Base-by-base conservation (phyloP, 2,113 vertebrate species). In the Salvelinus namaycush region DNA sequence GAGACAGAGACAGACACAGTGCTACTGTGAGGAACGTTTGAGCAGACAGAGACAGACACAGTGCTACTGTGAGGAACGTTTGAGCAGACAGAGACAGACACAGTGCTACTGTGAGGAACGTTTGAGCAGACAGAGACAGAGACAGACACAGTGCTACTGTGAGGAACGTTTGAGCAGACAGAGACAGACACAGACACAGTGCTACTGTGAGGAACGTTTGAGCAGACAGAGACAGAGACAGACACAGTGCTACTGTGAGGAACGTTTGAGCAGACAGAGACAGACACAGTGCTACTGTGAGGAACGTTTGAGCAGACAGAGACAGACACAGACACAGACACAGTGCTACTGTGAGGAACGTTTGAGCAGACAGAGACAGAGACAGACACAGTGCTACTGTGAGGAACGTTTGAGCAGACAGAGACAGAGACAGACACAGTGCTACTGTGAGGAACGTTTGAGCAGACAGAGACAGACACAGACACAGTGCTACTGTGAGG, bases 121-220 rank as follows among this genome's bases (percentile, higher is more conserved):
- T 51, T 76, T 80, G 39, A 78, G 69, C 73, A 24, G 24, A 24
- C n/a, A n/a, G n/a, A n/a, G n/a, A n/a, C n/a, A n/a, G n/a, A n/a
- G n/a, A n/a, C 73, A 65, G 29, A 70, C 12, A 44, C 29, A 31
- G 29, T 5, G 29, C 29, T 31, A 5, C 29, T 31, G 29, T 31
- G 29, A 31, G 26, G 16, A 39, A 31, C 4, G 9, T 51, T 76
- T 80, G 39, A 78, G 69, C 73, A 24, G 24, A 24, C n/a, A n/a
- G n/a, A n/a, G n/a, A n/a, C n/a, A n/a, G n/a, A n/a, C n/a, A n/a
- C 73, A 65, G 29, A 70, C 12, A 44, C 29, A 31, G 29, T 5
- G 29, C 29, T 31, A 5, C 29, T 31, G 29, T 31, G 29, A 31
- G 26, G 16, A 39, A 31, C 4, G 9, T 51, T 76, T 80, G 39